Evolutionary conservation across 2,113 vertebrate genomes (phyloP).

Genomic region (Picathartes gymnocephalus): DNA sequence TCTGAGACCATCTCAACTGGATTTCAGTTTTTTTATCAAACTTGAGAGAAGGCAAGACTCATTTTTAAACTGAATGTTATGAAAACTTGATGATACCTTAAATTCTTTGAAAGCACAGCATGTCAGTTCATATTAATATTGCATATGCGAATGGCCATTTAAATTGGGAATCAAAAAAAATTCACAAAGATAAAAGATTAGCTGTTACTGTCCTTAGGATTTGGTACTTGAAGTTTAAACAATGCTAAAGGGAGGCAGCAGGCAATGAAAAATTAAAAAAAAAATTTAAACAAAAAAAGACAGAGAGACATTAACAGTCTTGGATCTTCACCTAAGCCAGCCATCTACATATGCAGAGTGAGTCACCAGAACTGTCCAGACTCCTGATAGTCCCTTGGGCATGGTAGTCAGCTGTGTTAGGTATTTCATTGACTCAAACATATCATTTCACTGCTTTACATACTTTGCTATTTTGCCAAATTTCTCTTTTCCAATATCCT

Average conservation of each 20-base stretch:
- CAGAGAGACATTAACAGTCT: not conserved
- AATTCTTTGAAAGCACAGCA: not conserved
- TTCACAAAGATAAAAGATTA: not conserved
- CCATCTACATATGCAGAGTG: not conserved
- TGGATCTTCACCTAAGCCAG: not conserved
- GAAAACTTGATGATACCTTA: not conserved
- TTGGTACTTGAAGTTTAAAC: not conserved
- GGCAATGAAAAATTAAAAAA: not conserved
- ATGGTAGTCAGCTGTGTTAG: not conserved
- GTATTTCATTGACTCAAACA: not conserved
- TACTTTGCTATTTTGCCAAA: slow-evolving; percentile 8
- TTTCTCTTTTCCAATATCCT: not conserved
- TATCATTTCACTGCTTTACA: not conserved
- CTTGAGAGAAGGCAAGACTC: not conserved
- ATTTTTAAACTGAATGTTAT: not conserved
- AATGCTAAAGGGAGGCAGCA: not conserved
- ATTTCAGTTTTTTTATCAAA: not conserved
- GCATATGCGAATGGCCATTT: fast-evolving
- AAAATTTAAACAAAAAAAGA: not conserved
- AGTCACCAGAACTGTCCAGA: slow-evolving; percentile 9
- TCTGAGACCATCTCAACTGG: not conserved
- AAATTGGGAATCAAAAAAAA: not conserved
- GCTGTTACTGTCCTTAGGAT: not conserved
- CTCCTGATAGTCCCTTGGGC: not conserved
- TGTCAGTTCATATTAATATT: not conserved